These are phyloP conservation scores for Ichneumoninae sp. DNA, from an alignment of 2,888 invertebrate species.

Conservation along the genomic window DNA sequence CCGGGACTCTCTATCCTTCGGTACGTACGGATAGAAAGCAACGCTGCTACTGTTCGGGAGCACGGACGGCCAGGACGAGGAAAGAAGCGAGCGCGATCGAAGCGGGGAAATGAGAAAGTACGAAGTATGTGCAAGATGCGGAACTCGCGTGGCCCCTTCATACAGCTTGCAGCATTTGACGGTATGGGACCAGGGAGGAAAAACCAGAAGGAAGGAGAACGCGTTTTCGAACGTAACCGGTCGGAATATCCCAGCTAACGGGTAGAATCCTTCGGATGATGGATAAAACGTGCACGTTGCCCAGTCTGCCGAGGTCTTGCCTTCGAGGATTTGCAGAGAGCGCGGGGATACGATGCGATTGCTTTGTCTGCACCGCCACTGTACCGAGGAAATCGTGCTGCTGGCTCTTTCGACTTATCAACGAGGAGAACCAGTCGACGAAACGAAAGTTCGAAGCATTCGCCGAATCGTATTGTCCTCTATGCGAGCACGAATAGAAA, in stretches of 20 bases:
- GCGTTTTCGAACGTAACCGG: conserved; percentile 38
- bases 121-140: conserved; percentile 18
- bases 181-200: conserved; percentile 10
- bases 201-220: neutral
- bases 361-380: conserved; percentile 6
- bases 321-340: conserved; percentile 24
- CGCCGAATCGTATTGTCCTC: neutral
- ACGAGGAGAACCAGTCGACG: neutral
- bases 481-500: neutral
- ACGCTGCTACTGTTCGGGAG: conserved; percentile 30
- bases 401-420: neutral
- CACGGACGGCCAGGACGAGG: conserved; percentile 24
- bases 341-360: conserved; percentile 26
- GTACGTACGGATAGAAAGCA: neutral
- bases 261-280: conserved; percentile 35
- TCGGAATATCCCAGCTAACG: conserved; percentile 47
- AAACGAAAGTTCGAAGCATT: neutral
- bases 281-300: conserved; percentile 43
- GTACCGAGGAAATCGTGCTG: conserved; percentile 1
- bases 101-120: conserved; percentile 20
- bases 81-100: conserved; percentile 32
- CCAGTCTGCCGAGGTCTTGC: conserved; percentile 19
- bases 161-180: conserved; percentile 42
- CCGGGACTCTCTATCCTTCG: conserved; percentile 57
- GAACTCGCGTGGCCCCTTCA: conserved; percentile 17